phyloP scores from a whole-genome alignment of 2,797 vertebrate genomes.

The Mastacembelus armatus region DNA sequence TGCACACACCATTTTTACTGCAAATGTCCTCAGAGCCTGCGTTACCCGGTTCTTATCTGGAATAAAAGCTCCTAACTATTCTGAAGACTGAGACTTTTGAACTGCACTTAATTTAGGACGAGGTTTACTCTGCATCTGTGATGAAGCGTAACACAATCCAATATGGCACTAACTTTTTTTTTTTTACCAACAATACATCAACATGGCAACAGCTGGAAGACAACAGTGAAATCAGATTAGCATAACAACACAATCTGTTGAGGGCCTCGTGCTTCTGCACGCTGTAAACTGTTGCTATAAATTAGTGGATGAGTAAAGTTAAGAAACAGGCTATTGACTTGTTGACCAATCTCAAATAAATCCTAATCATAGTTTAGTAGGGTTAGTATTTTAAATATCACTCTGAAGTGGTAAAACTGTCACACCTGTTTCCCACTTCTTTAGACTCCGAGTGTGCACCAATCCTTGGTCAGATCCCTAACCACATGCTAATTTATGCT shows the following conservation, averaged over 20 bases:
- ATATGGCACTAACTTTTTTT: conserved; percentile 33
- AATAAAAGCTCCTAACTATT: conserved; percentile 9
- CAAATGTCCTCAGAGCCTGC: not conserved
- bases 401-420: not conserved
- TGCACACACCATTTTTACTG: not conserved
- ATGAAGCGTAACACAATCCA: conserved; percentile 34
- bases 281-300: conserved; percentile 50
- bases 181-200: conserved; percentile 32
- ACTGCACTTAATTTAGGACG: conserved; percentile 1
- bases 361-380: not conserved
- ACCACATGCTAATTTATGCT: conserved; percentile 70
- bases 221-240: conserved; percentile 64
- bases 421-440: conserved; percentile 27
- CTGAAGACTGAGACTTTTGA: conserved; percentile 29
- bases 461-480: conserved; percentile 41
- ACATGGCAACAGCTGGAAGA: conserved; percentile 61
- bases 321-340: conserved; percentile 24
- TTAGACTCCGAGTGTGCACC: conserved; percentile 27
- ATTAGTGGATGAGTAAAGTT: conserved; percentile 36
- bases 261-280: conserved; percentile 25
- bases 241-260: conserved; percentile 70
- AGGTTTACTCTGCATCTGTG: conserved; percentile 3
- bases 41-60: not conserved
- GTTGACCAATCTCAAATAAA: not conserved
- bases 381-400: conserved; percentile 2